Base-by-base conservation (phyloP, 2,888 invertebrate genomes). In the Ormyrus labotus region DNA sequence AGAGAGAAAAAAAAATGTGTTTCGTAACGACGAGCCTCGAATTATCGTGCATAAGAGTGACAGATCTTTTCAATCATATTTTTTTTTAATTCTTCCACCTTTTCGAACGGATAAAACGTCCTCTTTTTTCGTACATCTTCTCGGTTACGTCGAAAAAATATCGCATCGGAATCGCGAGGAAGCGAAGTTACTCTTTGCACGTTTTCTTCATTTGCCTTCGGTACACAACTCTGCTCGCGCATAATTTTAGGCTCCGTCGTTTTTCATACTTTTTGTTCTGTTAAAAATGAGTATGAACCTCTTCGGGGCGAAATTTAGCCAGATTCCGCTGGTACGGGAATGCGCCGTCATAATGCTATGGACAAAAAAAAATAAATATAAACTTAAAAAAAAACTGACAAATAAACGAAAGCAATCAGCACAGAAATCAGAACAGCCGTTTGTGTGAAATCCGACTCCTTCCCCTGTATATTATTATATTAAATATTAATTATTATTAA, bases 401-500 rank as follows among this genome's bases (percentile, higher is more conserved):
- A 84, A 50, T 63, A 50, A 58, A 70, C 50, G 58, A 67, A 78
- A 73, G 68, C 78, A 78, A 69, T 63, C 57, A 68, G 48, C 47
- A 81, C 63, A 58, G 65, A 83, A 71, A 68, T 73, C 65, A 81
- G 63, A 78, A 57, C 48, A 58, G n/a, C 68, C 50, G 19, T 63
- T 34, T 81, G 78, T 78, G 75, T 71, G 65, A 78, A 81, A 83
- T 84, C 84, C 83, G 84, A 83, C 84, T 82, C 83, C 83, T 84
- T 82, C 85, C 85, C 87, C 85, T 89, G 88, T 89, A 90, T 89
- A 90, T 88, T 90, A 90, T 88, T 88, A 88, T 88, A 89, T 87
- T 89, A 88, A 89, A 89, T 84, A 87, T 87, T 89, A 88, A 89
- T 90, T 89, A 90, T 89, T 88, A 89, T 87, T 88, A 89, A 89